These are phyloP conservation scores for Caradrina clavipalpis DNA, from an alignment of 2,888 invertebrate genomes.

Conservation along the genomic window DNA sequence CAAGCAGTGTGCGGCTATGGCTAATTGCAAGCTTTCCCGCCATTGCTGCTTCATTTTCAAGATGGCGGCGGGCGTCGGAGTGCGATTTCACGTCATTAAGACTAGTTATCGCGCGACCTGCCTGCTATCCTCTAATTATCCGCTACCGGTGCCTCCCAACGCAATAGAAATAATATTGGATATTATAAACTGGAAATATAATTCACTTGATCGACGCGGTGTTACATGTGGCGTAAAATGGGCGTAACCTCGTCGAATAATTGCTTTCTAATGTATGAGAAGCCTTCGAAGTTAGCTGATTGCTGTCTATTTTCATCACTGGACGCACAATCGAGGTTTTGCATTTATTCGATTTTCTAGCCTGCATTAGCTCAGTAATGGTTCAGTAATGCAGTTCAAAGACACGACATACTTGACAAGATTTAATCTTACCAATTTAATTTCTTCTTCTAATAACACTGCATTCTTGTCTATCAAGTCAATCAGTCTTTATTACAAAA, in stretches of 20 bases:
- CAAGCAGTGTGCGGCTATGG: slow-evolving; percentile 61
- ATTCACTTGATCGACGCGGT: slow-evolving; percentile 70
- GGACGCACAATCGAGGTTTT: slow-evolving; percentile 38
- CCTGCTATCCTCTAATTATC: slow-evolving; percentile 86
- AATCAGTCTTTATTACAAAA: neutral
- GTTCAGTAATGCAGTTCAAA: neutral
- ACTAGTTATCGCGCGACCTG: slow-evolving; percentile 87
- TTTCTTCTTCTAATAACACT: neutral
- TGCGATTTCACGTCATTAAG: slow-evolving; percentile 86
- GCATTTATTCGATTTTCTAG: slow-evolving; percentile 39
- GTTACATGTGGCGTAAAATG: slow-evolving; percentile 70
- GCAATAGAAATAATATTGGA: slow-evolving; percentile 81
- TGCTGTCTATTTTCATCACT: slow-evolving; percentile 52
- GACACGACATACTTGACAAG: neutral
- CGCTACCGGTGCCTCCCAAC: slow-evolving; percentile 80
- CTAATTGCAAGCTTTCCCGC: slow-evolving; percentile 85
- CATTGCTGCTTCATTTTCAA: slow-evolving; percentile 77
- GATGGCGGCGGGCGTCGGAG: slow-evolving; percentile 76
- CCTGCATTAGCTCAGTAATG: neutral
- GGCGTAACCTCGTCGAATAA: slow-evolving; percentile 69
- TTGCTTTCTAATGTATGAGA: slow-evolving; percentile 70
- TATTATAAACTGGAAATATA: slow-evolving; percentile 84
- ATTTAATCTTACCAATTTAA: neutral
- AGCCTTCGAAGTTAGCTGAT: slow-evolving; percentile 45
- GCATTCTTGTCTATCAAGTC: neutral